Evolutionary conservation across 2,113 vertebrate genomes (phyloP), one percentile per base, ranked within the genome.

Genomic region (Anser brachyrhynchus): DNA sequence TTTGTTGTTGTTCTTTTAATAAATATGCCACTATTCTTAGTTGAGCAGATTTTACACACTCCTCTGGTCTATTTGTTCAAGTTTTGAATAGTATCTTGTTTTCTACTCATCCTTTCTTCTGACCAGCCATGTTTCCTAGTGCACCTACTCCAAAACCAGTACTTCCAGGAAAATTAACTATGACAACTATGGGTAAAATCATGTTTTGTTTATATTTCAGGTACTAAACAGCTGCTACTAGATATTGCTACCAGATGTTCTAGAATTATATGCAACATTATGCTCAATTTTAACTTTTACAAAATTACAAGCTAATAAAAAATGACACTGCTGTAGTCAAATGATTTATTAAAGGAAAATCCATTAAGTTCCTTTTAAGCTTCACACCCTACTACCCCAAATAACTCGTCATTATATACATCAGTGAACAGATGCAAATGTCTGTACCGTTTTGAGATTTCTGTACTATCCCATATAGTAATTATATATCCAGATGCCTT

Each of bases 171-270:
- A 96, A 96, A 95, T 85, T 79, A 96, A 88, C 85, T 58, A 29
- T 71, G 70, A 95, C 89, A 93, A 83, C 67, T 72, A 70, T 12
- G 61, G 84, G 84, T 89, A 95, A 95, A 95, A 96, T 93, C 87
- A 94, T 37, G 95, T 74, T 97, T 97, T 97, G 97, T 98, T 98
- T 97, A 87, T 97, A 95, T 95, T 96, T 94, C 97, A 98, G 98
- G 98, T 98, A 96, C 95, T 92, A 97, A 98, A 96, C 98, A 98
- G 96, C 97, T 98, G 98, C 89, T 97, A 52, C 92, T 62, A 94
- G 92, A 94, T 96, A 97, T 95, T 96, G 95, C 85, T 89, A 94
- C 95, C 98, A 98, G 98, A 98, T 98, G 98, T 96, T 97, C 93
- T 29, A 65, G 96, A 97, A 98, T 98, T 94, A 98, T 96, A 97